Evolutionary conservation across 2,113 vertebrate species (phyloP).

Genomic region (Monopterus albus): DNA sequence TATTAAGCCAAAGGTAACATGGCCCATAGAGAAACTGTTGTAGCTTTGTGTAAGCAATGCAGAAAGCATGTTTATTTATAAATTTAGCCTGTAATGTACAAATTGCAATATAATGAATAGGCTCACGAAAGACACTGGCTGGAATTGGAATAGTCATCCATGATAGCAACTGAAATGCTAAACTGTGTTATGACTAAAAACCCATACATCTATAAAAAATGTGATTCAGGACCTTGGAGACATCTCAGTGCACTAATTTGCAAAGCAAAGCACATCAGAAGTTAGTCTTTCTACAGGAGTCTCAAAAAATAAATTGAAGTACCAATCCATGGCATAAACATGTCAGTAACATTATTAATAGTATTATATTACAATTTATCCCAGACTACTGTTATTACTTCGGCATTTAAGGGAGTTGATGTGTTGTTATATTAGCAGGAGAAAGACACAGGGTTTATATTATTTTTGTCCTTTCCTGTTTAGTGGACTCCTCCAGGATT

Average conservation of each 20-base stretch:
- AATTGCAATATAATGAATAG: constrained; percentile 53
- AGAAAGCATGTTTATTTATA: constrained; percentile 52
- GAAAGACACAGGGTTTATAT: too few species aligned
- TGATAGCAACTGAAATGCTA: not conserved
- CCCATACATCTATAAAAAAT: constrained; percentile 26
- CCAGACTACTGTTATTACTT: too few species aligned
- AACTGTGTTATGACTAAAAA: constrained; percentile 11
- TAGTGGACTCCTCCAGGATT: too few species aligned
- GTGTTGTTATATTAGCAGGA: too few species aligned
- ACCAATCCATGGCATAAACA: not conserved
- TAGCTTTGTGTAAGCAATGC: constrained; percentile 51
- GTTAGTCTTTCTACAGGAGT: not conserved
- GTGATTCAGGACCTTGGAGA: not conserved
- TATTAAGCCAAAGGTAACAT: constrained; percentile 68
- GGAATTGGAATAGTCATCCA: not conserved
- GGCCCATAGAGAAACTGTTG: constrained; percentile 37
- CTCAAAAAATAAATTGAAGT: constrained; percentile 21
- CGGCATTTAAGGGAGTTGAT: too few species aligned
- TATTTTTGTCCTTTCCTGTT: too few species aligned
- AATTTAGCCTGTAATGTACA: constrained; percentile 54
- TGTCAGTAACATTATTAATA: too few species aligned
- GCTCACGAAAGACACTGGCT: not conserved
- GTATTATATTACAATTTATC: too few species aligned
- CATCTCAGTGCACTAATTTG: constrained; percentile 13
- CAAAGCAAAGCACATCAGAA: constrained; percentile 32